Base-by-base conservation (phyloP, 2,797 vertebrate species). In the Serranus cabrilla region DNA sequence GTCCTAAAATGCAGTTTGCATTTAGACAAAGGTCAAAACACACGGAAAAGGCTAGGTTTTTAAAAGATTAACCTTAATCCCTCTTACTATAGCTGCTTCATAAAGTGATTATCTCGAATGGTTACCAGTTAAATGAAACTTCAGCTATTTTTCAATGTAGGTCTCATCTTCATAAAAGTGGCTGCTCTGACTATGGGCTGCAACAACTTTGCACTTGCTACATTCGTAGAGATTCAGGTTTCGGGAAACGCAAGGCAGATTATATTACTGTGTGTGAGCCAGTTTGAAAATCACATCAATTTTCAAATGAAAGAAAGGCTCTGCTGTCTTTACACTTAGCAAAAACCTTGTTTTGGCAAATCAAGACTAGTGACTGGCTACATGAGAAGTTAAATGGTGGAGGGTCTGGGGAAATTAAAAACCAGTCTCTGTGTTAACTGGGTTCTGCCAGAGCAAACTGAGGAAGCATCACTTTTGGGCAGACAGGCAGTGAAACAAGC, bases 351-450 rank as follows among this genome's bases (percentile, higher is more conserved):
- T n/a, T 50, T 12, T 61, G 39, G 55, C 37, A 45, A 51, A 64
- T 40, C 16, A 37, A 69, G 39, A 20, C 21, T 5, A 11, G 23
- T 1, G 2, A 54, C 23, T 25, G 16, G 17, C 45, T n/a, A 57
- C 43, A 45, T 45, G 39, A 59, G 31, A 18, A 25, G 42, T 51
- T 57, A 54, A 47, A 57, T 62, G 13, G 70, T 45, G 42, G 47
- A 56, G 31, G 27, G 79, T 25, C 39, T 45, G n/a, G 60, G 52
- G 34, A 78, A 80, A 74, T 74, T 49, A 59, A 54, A 58, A 66
- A 17, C 51, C 25, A 23, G 21, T 17, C 10, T 78, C 34, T 64
- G 42, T 49, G 40, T 67, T 80, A 67, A 71, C 23, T 11, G 42
- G 25, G 16, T 65, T 77, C 71, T 78, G 42, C 49, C 18, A 72